phyloP scores from a whole-genome alignment of 1,140 invertebrate genomes.

The Eumeta japonica region DNA sequence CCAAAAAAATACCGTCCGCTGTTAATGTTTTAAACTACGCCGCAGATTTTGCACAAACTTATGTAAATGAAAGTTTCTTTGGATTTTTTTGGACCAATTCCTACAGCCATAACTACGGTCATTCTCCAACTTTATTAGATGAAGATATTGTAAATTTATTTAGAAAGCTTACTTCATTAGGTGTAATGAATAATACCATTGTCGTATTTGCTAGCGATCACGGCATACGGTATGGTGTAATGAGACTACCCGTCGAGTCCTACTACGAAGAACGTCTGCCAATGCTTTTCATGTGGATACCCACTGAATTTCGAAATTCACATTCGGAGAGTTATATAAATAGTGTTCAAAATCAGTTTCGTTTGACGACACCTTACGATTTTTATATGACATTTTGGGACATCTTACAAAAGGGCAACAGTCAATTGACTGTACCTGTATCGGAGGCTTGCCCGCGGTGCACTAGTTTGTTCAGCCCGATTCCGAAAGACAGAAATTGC shows the following conservation, averaged over 20 bases:
- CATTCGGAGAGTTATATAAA: slow-evolving; percentile 59
- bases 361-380: slow-evolving; percentile 73
- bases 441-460: slow-evolving; percentile 64
- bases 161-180: slow-evolving; percentile 40
- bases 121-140: slow-evolving; percentile 61
- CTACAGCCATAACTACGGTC: slow-evolving; percentile 65
- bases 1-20: slow-evolving; percentile 55
- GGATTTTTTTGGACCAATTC: slow-evolving; percentile 67
- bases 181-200: slow-evolving; percentile 60
- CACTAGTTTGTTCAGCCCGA: slow-evolving; percentile 65
- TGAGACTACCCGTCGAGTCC: slow-evolving; percentile 69
- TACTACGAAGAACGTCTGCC: slow-evolving; percentile 84
- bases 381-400: slow-evolving; percentile 62
- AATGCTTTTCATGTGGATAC: slow-evolving; percentile 72
- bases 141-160: slow-evolving; percentile 53
- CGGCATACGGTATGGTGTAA: slow-evolving; percentile 77
- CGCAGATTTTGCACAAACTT: slow-evolving; percentile 57
- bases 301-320: slow-evolving; percentile 62
- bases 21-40: slow-evolving; percentile 58
- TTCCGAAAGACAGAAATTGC: slow-evolving; percentile 68
- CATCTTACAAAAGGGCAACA: slow-evolving; percentile 43
- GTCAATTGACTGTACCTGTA: slow-evolving; percentile 26
- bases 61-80: slow-evolving; percentile 57
- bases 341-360: slow-evolving; percentile 68
- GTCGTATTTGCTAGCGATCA: slow-evolving; percentile 83